Evolutionary conservation across 2,797 vertebrate species (phyloP), one percentile per base, ranked within the genome.

Genomic region (Chiloscyllium punctatum): DNA sequence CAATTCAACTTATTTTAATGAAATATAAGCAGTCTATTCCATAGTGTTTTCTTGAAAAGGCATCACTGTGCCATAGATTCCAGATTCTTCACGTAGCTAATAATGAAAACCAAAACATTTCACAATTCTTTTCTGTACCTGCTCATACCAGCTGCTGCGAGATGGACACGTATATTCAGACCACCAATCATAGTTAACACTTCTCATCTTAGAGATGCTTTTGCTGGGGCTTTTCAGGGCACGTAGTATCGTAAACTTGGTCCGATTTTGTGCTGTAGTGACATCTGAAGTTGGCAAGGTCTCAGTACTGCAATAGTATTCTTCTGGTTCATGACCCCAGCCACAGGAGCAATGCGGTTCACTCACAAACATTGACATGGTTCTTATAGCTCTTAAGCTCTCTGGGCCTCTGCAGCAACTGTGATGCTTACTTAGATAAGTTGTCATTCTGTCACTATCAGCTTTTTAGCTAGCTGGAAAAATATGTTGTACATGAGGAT

Each of bases 381-480:
- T 97, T 96, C 97, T 96, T 96, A 96, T 15, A 13, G 72, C 95
- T 0, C 96, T 97, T 95, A 96, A 96, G 74, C 97, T 97, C 82
- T 98, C 97, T 9, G 97, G 96, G 96, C 97, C 98, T 72, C 97
- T 96, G 97, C 97, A 97, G 96, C 98, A 98, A 97, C 98, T 97
- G 96, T 97, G 98, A 97, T 98, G 98, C 96, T 97, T 97, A 96
- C 97, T 97, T 95, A 98, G 98, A 97, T 98, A 98, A 27, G 97
- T 96, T 8, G 97, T 98, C 98, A 99, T 99, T 96, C 96, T 96
- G 95, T 96, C 62, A 96, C 94, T 96, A 88, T 96, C 96, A 95
- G 96, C 53, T 96, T 66, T 96, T 94, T 7, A 71, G 71, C 71
- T 77, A 96, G 87, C 5, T 57, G 16, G 27, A 77, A 72, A 95